Conservation (phyloP, 2,888 invertebrate species). For the Cactoblastis cactorum region DNA sequence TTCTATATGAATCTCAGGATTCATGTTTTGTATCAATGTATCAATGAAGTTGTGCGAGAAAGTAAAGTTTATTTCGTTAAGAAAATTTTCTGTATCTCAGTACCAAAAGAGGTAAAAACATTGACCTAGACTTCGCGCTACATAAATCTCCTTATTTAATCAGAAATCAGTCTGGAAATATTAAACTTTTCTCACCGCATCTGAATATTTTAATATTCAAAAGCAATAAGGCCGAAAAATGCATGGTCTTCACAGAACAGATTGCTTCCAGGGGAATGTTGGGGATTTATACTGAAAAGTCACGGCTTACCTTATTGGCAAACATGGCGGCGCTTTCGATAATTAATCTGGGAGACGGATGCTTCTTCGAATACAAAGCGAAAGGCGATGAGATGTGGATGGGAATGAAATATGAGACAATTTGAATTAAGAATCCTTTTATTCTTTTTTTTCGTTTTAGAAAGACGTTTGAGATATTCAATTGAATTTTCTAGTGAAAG, state of each 20-base stretch:
- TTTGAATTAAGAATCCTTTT: slow-evolving; percentile 20
- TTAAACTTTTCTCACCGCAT: too few species aligned
- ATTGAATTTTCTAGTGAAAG: too few species aligned
- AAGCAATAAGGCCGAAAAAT: neutral
- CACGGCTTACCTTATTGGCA: slow-evolving; percentile 67
- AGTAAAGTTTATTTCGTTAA: too few species aligned
- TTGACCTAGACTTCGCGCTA: too few species aligned
- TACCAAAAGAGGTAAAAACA: too few species aligned
- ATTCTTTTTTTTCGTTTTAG: neutral
- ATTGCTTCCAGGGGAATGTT: slow-evolving; percentile 29
- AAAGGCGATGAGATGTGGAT: slow-evolving; percentile 34
- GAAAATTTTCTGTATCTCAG: too few species aligned
- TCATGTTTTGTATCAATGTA: too few species aligned
- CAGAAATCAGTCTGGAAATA: too few species aligned
- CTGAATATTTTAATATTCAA: neutral
- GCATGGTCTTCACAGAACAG: slow-evolving; percentile 15
- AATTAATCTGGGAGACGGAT: slow-evolving; percentile 76
- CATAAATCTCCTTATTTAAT: too few species aligned
- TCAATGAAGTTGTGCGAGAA: too few species aligned
- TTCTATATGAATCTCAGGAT: too few species aligned
- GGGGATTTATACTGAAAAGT: slow-evolving; percentile 60
- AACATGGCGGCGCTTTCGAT: slow-evolving; percentile 68
- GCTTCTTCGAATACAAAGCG: slow-evolving; percentile 67
- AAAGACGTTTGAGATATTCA: neutral
- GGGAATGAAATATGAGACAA: slow-evolving; percentile 30